Percentiles rank a stretch among this genome's conserved stretches.
Conservation (phyloP, 2,888 invertebrate species). For the Ditula angustiorana region DNA sequence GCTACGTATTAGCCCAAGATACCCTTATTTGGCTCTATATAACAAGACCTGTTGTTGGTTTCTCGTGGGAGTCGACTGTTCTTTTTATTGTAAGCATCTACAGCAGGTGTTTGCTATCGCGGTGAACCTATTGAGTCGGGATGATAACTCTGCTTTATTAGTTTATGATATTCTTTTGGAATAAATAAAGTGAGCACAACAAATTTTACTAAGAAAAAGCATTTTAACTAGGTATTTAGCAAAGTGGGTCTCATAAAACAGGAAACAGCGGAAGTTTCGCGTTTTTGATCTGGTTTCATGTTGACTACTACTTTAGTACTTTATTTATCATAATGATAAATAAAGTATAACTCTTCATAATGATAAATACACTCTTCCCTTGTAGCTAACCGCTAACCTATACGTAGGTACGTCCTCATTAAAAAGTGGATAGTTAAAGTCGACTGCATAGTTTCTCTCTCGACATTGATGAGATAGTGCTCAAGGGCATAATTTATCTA, state of each 20-base stretch:
- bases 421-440: constrained; percentile 3
- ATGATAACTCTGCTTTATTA: constrained; percentile 48
- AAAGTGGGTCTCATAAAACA: constrained; percentile 12
- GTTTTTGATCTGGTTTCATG: constrained; percentile 6
- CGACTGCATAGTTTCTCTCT: constrained; percentile 22
- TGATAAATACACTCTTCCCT: too few relatives aligned
- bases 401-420: not conserved
- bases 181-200: constrained; percentile 49
- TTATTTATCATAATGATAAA: too few relatives aligned
- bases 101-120: constrained; percentile 41
- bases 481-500: constrained; percentile 48
- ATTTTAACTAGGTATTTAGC: not conserved
- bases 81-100: constrained; percentile 51
- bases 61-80: constrained; percentile 63
- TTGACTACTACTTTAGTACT: not conserved
- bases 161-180: constrained; percentile 59
- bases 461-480: constrained; percentile 45
- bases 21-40: constrained; percentile 63
- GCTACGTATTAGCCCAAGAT: constrained; percentile 58
- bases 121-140: constrained; percentile 46
- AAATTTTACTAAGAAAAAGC: not conserved
- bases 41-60: constrained; percentile 58
- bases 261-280: constrained; percentile 16
- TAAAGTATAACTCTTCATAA: not conserved
- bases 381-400: too few relatives aligned